Evolutionary conservation across 1,140 invertebrate species (phyloP).

Genomic region (Hyles euphorbiae): DNA sequence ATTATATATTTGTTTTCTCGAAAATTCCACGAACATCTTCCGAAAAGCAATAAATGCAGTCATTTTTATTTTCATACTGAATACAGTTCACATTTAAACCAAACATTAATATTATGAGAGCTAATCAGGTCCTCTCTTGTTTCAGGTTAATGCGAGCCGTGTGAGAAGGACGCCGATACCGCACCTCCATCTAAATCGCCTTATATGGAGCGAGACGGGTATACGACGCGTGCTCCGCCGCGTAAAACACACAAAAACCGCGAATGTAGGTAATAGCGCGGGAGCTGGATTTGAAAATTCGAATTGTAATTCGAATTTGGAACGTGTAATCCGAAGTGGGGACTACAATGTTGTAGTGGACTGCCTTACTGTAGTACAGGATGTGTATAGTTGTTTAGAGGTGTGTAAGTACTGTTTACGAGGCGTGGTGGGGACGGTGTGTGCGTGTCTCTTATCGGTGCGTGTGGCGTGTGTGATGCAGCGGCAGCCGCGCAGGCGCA

Average conservation of each 20-base stretch:
- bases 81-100: no score
- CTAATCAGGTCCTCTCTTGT: conserved; percentile 46
- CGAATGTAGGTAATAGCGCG: conserved; percentile 54
- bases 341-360: conserved; percentile 23
- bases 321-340: conserved; percentile 31
- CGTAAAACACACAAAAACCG: conserved; percentile 51
- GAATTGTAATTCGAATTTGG: conserved; percentile 25
- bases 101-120: neutral
- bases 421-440: conserved; percentile 29
- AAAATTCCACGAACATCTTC: no score
- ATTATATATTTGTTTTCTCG: no score
- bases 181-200: conserved; percentile 40
- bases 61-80: no score
- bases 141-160: conserved; percentile 50
- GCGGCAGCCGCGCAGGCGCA: conserved; percentile 40
- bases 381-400: neutral
- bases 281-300: conserved; percentile 19
- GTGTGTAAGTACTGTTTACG: neutral
- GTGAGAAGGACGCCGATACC: conserved; percentile 39
- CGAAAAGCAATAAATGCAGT: no score
- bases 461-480: conserved; percentile 49
- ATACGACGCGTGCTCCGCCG: conserved; percentile 48
- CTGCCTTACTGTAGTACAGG: neutral
- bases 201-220: conserved; percentile 67
- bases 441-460: conserved; percentile 29